Percentiles rank a stretch among this genome's conserved stretches.
Evolutionary conservation across 2,797 vertebrate species (phyloP).

Genomic region (Netta rufina): DNA sequence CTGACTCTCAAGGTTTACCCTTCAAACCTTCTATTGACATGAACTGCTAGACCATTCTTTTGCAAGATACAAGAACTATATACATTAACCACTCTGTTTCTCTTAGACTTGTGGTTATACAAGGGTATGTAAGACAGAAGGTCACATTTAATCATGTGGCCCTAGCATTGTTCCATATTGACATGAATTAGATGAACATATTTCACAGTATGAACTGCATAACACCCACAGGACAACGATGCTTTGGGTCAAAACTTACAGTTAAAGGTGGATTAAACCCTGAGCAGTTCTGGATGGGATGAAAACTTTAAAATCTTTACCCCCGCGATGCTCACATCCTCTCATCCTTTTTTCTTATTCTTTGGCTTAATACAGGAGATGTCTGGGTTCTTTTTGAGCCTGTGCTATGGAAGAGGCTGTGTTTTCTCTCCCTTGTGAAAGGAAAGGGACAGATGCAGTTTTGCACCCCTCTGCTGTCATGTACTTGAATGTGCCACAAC

Average conservation of each 20-base stretch:
- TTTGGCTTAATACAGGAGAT: background rate
- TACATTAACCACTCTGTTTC: too few species aligned
- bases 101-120: too few species aligned
- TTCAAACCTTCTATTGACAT: too few species aligned
- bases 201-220: accelerated
- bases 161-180: too few species aligned
- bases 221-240: too few species aligned
- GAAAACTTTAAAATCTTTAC: background rate
- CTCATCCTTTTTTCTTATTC: background rate
- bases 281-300: background rate
- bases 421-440: accelerated
- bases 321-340: background rate
- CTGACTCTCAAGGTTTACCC: too few species aligned
- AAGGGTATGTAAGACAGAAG: too few species aligned
- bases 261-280: background rate
- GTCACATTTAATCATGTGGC: too few species aligned
- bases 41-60: too few species aligned
- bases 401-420: background rate
- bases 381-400: accelerated
- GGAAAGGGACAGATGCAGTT: background rate
- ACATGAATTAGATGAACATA: too few species aligned
- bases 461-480: background rate
- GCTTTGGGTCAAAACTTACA: background rate
- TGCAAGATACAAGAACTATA: too few species aligned
- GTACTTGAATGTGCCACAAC: background rate